phyloP scores from a whole-genome alignment of 1,140 invertebrate genomes.

The Calephelis virginiensis region DNA sequence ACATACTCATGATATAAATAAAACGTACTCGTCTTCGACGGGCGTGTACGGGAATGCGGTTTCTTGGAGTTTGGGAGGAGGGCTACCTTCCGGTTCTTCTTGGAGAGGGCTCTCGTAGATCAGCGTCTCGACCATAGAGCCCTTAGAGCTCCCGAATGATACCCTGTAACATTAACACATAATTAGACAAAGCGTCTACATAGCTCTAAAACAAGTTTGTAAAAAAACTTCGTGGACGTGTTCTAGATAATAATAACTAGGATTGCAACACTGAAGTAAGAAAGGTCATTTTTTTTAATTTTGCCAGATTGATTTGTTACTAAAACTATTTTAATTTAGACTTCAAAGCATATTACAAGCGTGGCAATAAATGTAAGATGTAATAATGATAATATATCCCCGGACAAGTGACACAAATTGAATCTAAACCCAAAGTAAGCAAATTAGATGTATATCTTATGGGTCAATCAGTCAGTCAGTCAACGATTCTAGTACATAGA shows the following conservation, averaged over 20 bases:
- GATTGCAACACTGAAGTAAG: too few relatives aligned
- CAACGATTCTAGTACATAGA: too few relatives aligned
- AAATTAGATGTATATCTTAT: too few relatives aligned
- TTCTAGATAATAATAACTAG: background rate
- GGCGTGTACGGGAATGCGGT: conserved; percentile 69
- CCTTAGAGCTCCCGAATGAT: conserved; percentile 94
- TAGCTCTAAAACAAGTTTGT: background rate
- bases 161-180: conserved; percentile 81
- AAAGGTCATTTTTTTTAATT: too few relatives aligned
- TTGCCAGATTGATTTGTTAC: too few relatives aligned
- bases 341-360: too few relatives aligned
- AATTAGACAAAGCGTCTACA: background rate
- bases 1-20: conserved; percentile 62
- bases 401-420: too few relatives aligned
- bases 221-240: background rate
- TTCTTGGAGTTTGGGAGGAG: conserved; percentile 62
- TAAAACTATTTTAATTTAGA: too few relatives aligned
- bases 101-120: conserved; percentile 91
- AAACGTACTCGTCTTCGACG: conserved; percentile 81
- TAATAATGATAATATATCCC: too few relatives aligned
- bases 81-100: conserved; percentile 82
- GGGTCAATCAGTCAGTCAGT: too few relatives aligned
- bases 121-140: conserved; percentile 95
- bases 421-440: too few relatives aligned
- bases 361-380: too few relatives aligned